Conservation (phyloP, 2,797 vertebrate species). For the Dendrocincla fuliginosa region DNA sequence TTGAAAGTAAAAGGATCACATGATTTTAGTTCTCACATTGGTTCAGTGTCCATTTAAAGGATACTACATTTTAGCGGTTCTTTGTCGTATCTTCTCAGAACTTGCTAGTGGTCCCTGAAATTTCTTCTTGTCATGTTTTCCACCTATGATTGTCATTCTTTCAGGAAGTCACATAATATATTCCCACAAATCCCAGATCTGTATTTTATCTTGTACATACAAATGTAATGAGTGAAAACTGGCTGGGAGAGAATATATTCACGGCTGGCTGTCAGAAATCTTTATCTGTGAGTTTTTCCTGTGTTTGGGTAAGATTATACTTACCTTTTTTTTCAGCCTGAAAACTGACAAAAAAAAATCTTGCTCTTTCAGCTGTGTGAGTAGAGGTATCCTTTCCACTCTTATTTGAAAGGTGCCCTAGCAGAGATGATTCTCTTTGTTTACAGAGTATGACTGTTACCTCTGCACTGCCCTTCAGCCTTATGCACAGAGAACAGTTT, state of each 20-base stretch:
- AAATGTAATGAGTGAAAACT: not conserved
- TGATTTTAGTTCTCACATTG: not conserved
- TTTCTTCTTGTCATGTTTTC: not conserved
- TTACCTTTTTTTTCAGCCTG: not conserved
- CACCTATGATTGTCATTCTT: not conserved
- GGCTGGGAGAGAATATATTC: not conserved
- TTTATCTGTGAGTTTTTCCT: not conserved
- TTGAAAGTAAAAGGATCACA: not conserved
- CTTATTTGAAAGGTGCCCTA: not conserved
- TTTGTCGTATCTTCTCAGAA: not conserved
- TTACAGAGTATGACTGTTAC: not conserved
- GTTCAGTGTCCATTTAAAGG: not conserved
- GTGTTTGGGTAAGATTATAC: not conserved
- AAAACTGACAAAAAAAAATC: not conserved
- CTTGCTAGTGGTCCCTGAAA: not conserved
- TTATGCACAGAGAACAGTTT: not conserved
- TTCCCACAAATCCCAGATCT: not conserved
- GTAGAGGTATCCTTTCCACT: not conserved
- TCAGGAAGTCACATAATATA: not conserved
- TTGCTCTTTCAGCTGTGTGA: not conserved
- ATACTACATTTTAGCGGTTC: not conserved
- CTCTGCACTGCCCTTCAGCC: not conserved
- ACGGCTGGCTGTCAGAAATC: not conserved
- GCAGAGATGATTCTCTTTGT: not conserved
- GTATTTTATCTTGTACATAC: not conserved